Evolutionary conservation across 2,797 vertebrate genomes (phyloP).

Genomic region (Danio tinwini): DNA sequence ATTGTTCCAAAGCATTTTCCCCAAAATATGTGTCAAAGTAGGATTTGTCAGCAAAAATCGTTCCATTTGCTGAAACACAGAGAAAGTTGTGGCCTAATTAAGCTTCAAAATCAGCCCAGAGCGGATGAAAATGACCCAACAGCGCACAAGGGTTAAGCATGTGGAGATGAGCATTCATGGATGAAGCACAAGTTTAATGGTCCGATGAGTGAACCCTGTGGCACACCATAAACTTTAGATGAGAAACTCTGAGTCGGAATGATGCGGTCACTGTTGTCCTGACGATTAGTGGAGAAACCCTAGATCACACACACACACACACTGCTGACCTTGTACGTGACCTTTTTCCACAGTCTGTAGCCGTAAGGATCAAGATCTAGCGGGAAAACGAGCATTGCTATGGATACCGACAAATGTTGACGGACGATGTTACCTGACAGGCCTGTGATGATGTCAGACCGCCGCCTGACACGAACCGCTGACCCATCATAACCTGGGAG

Average conservation of each 20-base stretch:
- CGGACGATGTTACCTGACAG: slow-evolving; percentile 18
- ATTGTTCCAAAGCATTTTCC: no score
- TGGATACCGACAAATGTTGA: slow-evolving; percentile 60
- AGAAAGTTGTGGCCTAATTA: no score
- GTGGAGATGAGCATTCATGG: slow-evolving; percentile 8
- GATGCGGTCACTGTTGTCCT: slow-evolving; percentile 10
- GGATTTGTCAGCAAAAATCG: no score
- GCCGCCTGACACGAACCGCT: slow-evolving; percentile 31
- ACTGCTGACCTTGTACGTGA: slow-evolving; percentile 1
- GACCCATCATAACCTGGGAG: slow-evolving; percentile 36
- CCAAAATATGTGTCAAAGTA: no score
- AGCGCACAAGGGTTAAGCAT: background rate
- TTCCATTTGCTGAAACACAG: no score
- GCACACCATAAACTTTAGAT: background rate
- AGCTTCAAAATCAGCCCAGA: no score
- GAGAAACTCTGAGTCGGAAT: background rate
- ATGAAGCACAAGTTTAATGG: slow-evolving; percentile 14
- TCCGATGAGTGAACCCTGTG: background rate
- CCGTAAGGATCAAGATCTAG: slow-evolving; percentile 19
- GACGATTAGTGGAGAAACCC: slow-evolving; percentile 1
- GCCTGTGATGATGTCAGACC: slow-evolving; percentile 49
- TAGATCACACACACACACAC: slow-evolving; percentile 23
- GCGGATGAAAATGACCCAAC: no score
- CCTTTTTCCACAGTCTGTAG: background rate
- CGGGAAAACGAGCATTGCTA: slow-evolving; percentile 41